These are phyloP conservation scores for Arothron firmamentum DNA, from an alignment of 2,113 vertebrate species.

Conservation along the genomic window DNA sequence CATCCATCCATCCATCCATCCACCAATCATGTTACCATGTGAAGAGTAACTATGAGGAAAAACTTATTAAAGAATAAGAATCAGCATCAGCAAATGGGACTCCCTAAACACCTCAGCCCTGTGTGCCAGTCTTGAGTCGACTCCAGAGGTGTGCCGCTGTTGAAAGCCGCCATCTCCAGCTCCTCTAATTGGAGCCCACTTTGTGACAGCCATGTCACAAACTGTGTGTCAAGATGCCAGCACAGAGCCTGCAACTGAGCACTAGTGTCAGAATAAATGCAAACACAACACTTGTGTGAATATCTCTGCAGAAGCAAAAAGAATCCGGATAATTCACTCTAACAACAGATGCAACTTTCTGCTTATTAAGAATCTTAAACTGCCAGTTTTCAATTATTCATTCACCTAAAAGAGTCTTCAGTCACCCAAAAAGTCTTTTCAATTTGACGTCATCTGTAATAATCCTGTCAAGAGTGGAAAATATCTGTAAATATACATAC, in stretches of 20 bases:
- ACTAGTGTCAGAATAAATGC: slow-evolving; percentile 29
- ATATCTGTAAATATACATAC: no score
- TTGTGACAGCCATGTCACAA: slow-evolving; percentile 64
- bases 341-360: not conserved
- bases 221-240: slow-evolving; percentile 66
- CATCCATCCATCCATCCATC: no score
- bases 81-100: slow-evolving; percentile 35
- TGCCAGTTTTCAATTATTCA: no score
- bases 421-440: no score
- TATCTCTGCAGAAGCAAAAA: slow-evolving; percentile 30
- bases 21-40: no score
- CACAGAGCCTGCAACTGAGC: slow-evolving; percentile 42
- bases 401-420: no score
- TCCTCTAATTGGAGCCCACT: slow-evolving; percentile 64
- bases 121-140: slow-evolving; percentile 34
- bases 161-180: slow-evolving; percentile 40
- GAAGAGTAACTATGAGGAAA: no score
- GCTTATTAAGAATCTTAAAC: not conserved
- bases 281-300: slow-evolving; percentile 44
- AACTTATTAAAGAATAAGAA: not conserved
- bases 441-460: no score
- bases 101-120: slow-evolving; percentile 1
- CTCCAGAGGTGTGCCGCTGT: slow-evolving; percentile 51
- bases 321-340: slow-evolving; percentile 24
- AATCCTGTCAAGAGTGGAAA: no score